These are phyloP conservation scores for Dascillus cervinus DNA, from an alignment of 2,888 invertebrate genomes.

Conservation along the genomic window DNA sequence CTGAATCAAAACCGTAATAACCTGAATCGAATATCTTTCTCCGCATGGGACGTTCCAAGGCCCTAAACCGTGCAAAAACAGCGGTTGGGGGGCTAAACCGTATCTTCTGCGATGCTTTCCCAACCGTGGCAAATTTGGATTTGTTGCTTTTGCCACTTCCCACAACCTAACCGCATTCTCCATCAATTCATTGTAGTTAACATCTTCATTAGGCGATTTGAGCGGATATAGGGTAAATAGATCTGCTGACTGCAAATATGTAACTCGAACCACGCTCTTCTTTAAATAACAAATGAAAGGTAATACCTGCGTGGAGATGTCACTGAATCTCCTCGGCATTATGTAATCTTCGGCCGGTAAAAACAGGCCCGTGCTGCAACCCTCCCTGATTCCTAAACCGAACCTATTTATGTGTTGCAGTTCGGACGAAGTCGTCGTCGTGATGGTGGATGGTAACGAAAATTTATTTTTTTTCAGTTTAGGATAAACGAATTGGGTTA, in stretches of 20 bases:
- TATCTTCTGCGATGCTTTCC: conserved; percentile 40
- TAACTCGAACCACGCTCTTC: too few relatives aligned
- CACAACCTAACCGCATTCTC: conserved; percentile 32
- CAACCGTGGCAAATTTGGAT: conserved; percentile 10
- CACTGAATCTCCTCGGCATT: conserved; percentile 13
- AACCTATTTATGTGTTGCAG: conserved; percentile 38
- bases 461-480: background rate
- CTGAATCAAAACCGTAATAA: too few relatives aligned
- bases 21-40: conserved; percentile 42
- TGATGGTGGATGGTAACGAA: conserved; percentile 45
- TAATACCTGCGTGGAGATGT: conserved; percentile 14
- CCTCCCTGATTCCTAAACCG: conserved; percentile 43
- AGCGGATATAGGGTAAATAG: conserved; percentile 8
- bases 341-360: conserved; percentile 33
- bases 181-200: conserved; percentile 6
- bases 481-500: conserved; percentile 34
- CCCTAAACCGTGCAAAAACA: conserved; percentile 46
- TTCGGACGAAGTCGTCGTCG: conserved; percentile 64
- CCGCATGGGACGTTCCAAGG: conserved; percentile 44
- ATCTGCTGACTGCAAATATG: conserved; percentile 21
- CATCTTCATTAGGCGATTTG: background rate
- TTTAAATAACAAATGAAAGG: too few relatives aligned
- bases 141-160: conserved; percentile 27
- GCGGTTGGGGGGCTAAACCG: conserved; percentile 41
- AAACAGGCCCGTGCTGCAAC: conserved; percentile 42